Evolutionary conservation across 1,140 invertebrate genomes (phyloP).

Genomic region (Calephelis nemesis): DNA sequence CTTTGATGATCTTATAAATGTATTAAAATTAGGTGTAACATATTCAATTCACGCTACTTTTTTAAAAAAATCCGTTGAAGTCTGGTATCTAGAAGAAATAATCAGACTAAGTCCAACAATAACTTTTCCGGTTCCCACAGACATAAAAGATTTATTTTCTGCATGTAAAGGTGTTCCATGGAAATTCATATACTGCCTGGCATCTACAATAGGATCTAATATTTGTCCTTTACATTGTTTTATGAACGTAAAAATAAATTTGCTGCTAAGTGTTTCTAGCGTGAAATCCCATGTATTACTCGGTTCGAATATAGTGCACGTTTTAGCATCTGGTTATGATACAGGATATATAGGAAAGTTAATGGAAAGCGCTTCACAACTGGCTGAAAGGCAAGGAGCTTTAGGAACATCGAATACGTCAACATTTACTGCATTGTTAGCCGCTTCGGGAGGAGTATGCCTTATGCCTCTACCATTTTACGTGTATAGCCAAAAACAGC

Average conservation of each 20-base stretch:
- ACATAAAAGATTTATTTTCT: constrained; percentile 49
- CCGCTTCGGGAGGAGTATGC: constrained; percentile 52
- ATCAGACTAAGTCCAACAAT: constrained; percentile 37
- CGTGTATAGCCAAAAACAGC: constrained; percentile 57
- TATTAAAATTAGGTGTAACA: constrained; percentile 43
- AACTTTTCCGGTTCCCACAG: constrained; percentile 40
- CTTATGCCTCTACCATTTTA: constrained; percentile 57
- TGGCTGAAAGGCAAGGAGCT: constrained; percentile 44
- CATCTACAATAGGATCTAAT: constrained; percentile 55
- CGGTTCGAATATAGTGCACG: constrained; percentile 53
- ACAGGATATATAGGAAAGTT: constrained; percentile 50
- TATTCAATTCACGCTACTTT: constrained; percentile 45
- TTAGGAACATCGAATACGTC: constrained; percentile 47
- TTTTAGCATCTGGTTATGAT: constrained; percentile 51
- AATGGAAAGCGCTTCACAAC: constrained; percentile 48
- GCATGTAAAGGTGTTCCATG: constrained; percentile 53
- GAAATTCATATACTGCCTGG: constrained; percentile 66
- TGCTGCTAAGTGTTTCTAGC: constrained; percentile 63
- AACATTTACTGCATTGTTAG: constrained; percentile 39
- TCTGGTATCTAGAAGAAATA: constrained; percentile 35
- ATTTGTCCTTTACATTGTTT: constrained; percentile 59
- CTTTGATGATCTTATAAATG: constrained; percentile 53
- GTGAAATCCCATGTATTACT: constrained; percentile 48
- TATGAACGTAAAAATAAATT: constrained; percentile 62
- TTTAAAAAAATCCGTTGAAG: constrained; percentile 52